phyloP scores from a whole-genome alignment of 2,888 invertebrate genomes.

The Buathra laborator region DNA sequence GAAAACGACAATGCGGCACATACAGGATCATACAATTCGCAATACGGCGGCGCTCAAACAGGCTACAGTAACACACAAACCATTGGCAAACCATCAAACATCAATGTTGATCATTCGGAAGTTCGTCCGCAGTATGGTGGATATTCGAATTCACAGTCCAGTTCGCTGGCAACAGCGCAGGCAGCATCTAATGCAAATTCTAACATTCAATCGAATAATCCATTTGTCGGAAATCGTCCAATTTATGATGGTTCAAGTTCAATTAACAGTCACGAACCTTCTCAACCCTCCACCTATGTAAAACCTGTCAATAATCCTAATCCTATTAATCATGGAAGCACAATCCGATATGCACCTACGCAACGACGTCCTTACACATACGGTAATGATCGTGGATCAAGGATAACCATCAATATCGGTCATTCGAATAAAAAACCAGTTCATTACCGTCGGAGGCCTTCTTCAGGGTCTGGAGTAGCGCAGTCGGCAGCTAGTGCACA shows the following conservation, averaged over 20 bases:
- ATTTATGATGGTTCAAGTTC: constrained; percentile 17
- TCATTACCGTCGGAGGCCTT: constrained; percentile 58
- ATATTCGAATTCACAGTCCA: constrained; percentile 56
- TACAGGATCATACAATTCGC: constrained; percentile 21
- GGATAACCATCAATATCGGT: constrained; percentile 58
- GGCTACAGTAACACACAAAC: constrained; percentile 7
- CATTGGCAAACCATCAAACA: constrained; percentile 20
- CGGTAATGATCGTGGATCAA: constrained; percentile 25
- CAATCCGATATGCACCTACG: constrained; percentile 29
- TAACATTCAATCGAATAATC: constrained; percentile 30
- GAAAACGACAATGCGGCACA: constrained; percentile 29
- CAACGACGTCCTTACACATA: constrained; percentile 18
- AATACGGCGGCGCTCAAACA: constrained; percentile 19
- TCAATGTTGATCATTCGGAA: constrained; percentile 25
- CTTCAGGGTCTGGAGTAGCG: constrained; percentile 40
- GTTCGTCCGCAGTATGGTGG: constrained; percentile 43
- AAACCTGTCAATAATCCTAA: constrained; percentile 1
- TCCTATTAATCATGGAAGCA: not conserved
- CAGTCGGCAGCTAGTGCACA: constrained; percentile 49
- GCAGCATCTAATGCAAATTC: constrained; percentile 49
- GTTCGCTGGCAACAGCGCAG: constrained; percentile 48
- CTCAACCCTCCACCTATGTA: not conserved
- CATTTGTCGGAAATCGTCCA: constrained; percentile 1
- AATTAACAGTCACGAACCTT: not conserved
- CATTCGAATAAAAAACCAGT: constrained; percentile 49